Evolutionary conservation across 1,140 invertebrate genomes (phyloP), one percentile per base, ranked within the genome.

Genomic region (Hypsibius dujardini): DNA sequence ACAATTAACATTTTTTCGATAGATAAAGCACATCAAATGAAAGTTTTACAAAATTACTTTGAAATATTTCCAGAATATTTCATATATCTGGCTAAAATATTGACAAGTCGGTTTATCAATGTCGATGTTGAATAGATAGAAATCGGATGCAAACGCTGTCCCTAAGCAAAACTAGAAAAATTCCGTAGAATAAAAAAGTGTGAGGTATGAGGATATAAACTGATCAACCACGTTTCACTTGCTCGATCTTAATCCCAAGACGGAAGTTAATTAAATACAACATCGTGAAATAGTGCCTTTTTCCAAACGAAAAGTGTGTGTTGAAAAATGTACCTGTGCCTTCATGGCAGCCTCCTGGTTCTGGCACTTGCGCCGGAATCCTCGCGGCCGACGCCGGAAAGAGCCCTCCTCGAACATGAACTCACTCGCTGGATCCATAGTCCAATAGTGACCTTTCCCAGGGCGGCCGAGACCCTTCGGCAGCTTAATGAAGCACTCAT

Each of bases 361-460:
- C 77, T 90, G 88, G 74, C 88, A 90, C 78, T 95, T 95, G 74
- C 91, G 84, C 2, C 91, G 84, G 79, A 95, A 97, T 0, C 94
- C 94, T 46, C 94, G 81, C 0, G 94, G 93, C 60, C 94, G 81
- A n/a, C 95, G 82, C 67, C 94, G 80, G 78, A 89, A 92, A 3
- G 90, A 93, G 0, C 93, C 93, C 77, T 97, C 93, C 78, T 97
- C 93, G 80, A 98, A 97, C 88, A 96, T 92, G 76, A 89, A 90
- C 75, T 97, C 94, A 14, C 90, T 90, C 0, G 88, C 87, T 0
- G 92, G 91, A 77, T 96, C 92, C 60, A 97, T 92, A 12, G 92
- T 96, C 94, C 95, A 98, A 78, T 95, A 96, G 79, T 96, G 93
- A 0, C 94, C 94, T 79, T 98, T 98, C 0, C 93, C 92, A 0